Conservation (phyloP, 37 sponge, comb jelly and placozoan genomes). For the Ephydatia muelleri region DNA sequence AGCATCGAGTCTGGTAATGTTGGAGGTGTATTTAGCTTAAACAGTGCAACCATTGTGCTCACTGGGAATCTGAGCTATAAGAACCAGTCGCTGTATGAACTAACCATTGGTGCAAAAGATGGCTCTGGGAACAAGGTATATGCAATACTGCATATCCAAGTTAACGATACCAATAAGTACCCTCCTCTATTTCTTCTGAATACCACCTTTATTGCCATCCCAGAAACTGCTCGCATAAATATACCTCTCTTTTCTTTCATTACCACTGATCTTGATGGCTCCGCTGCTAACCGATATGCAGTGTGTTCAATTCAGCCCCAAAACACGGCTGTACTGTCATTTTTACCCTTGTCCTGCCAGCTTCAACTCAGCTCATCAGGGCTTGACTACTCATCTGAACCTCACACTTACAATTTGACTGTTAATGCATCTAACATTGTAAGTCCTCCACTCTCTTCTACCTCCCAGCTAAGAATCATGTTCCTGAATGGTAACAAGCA, state of each 20-base stretch:
- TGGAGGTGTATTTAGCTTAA: conserved; percentile 7
- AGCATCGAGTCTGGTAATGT: conserved; percentile 24
- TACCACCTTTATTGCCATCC: conserved; percentile 41
- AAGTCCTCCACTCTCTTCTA: conserved; percentile 8
- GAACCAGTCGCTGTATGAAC: conserved; percentile 36
- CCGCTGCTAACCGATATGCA: conserved; percentile 15
- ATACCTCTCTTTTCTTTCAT: conserved; percentile 34
- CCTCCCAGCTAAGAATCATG: conserved; percentile 14
- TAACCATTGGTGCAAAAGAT: conserved; percentile 32
- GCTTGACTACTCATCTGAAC: conserved; percentile 34
- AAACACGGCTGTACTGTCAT: not conserved
- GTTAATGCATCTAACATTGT: conserved; percentile 35
- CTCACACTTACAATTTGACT: conserved; percentile 26
- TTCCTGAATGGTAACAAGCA: conserved; percentile 73
- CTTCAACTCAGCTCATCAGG: not conserved
- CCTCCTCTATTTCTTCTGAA: conserved; percentile 51
- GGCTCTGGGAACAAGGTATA: conserved; percentile 14
- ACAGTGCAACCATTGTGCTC: not conserved
- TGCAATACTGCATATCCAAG: conserved; percentile 32
- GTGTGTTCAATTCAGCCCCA: not conserved
- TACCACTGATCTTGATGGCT: conserved; percentile 56
- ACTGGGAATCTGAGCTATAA: conserved; percentile 51
- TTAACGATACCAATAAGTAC: conserved; percentile 68
- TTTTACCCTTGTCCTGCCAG: not conserved
- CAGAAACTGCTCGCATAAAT: conserved; percentile 40